A percentile compares a stretch with the other conserved stretches of the same genome.
These are phyloP conservation scores for Elephas maximus DNA, from an alignment of 2,113 vertebrate species.

Conservation along the genomic window DNA sequence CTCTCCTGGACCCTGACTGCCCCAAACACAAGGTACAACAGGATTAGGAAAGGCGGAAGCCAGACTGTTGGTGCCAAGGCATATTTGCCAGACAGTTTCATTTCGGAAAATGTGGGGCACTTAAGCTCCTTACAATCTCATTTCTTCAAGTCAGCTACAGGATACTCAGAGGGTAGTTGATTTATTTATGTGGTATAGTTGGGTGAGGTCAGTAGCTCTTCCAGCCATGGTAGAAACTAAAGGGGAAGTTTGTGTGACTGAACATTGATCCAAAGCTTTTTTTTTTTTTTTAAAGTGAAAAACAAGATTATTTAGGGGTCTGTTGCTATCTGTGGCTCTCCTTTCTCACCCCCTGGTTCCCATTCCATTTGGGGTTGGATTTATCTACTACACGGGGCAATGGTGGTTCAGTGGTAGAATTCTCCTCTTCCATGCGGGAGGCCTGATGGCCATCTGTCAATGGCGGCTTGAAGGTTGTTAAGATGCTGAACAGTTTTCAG, in stretches of 20 bases:
- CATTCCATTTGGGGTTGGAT: accelerated
- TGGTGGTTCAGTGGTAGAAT: neutral
- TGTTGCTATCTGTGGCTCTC: neutral
- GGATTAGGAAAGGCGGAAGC: accelerated
- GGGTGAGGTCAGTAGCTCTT: neutral
- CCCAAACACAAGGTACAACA: neutral
- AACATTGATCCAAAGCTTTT: neutral
- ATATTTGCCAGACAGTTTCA: neutral
- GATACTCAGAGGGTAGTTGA: accelerated
- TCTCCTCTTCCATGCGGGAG: neutral
- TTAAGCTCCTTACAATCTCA: neutral
- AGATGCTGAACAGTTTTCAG: neutral
- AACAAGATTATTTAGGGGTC: neutral
- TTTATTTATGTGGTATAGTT: accelerated
- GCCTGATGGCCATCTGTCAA: neutral
- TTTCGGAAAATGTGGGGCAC: neutral
- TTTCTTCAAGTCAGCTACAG: neutral
- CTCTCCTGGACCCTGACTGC: neutral
- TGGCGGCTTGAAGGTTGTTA: neutral
- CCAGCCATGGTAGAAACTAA: neutral
- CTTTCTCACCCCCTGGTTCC: neutral
- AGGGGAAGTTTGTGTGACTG: neutral
- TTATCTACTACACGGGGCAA: accelerated
- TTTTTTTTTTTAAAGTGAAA: neutral
- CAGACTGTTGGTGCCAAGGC: accelerated